Evolutionary conservation across 2,797 vertebrate genomes (phyloP).

Genomic region (Echeneis naucrates): DNA sequence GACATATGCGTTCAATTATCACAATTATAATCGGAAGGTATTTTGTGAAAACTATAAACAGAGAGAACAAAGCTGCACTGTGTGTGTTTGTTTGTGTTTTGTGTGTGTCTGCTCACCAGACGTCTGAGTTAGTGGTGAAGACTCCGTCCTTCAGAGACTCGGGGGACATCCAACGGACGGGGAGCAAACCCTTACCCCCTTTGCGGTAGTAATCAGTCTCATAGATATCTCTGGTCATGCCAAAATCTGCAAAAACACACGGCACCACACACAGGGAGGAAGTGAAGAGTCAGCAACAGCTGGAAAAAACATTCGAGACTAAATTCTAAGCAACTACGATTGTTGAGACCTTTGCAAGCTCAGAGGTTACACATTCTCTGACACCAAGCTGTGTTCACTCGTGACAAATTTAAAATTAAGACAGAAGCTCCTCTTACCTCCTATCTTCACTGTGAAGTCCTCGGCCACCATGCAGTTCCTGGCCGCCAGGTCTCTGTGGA

Average conservation of each 20-base stretch:
- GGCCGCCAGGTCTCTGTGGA: conserved; percentile 96
- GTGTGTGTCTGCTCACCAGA: conserved; percentile 88
- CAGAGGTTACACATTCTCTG: background rate
- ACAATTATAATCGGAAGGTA: background rate
- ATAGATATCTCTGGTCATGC: conserved; percentile 99
- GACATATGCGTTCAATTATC: conserved; percentile 8
- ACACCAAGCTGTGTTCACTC: background rate
- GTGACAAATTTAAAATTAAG: background rate
- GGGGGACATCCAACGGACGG: conserved; percentile 99
- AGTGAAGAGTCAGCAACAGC: background rate
- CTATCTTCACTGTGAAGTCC: conserved; percentile 97
- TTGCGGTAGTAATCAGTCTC: conserved; percentile 99
- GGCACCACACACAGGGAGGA: conserved; percentile 12
- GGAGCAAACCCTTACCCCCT: conserved; percentile 96
- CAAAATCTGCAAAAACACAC: conserved; percentile 88
- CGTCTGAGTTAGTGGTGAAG: conserved; percentile 97
- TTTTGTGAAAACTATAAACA: background rate
- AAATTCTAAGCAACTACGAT: background rate
- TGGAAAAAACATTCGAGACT: conserved; percentile 5
- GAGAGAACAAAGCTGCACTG: background rate
- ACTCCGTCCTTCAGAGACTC: conserved; percentile 98
- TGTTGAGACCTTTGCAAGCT: background rate
- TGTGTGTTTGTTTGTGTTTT: conserved; percentile 2
- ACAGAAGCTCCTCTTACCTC: conserved; percentile 84
- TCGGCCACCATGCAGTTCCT: conserved; percentile 99